Conservation (phyloP, 92 coral and sea anemone genomes). For the Meandrina meandrites region DNA sequence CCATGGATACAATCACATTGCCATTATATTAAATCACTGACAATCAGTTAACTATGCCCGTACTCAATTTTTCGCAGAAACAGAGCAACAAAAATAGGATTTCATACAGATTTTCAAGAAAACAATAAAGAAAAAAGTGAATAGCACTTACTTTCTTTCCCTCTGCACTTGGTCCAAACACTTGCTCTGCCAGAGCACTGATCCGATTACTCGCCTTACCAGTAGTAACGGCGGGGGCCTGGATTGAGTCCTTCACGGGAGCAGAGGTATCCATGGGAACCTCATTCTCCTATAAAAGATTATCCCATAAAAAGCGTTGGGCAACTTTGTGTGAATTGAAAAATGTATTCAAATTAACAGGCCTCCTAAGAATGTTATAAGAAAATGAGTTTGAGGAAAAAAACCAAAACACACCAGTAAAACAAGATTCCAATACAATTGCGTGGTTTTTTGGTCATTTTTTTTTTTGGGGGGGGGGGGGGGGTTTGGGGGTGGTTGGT, state of each 20-base stretch:
- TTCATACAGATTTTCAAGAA: not conserved
- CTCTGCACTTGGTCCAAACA: constrained; percentile 73
- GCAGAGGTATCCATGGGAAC: constrained; percentile 44
- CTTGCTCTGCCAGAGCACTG: constrained; percentile 83
- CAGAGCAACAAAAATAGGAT: not conserved
- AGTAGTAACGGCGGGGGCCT: constrained; percentile 53
- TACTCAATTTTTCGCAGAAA: no score
- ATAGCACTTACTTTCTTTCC: constrained; percentile 25
- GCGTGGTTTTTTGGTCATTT: not conserved
- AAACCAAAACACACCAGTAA: not conserved
- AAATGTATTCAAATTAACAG: not conserved
- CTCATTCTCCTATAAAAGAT: constrained; percentile 22
- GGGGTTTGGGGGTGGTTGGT: not conserved
- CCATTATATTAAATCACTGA: no score
- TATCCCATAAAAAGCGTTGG: not conserved
- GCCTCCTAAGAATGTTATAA: not conserved
- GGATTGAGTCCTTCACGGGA: not conserved
- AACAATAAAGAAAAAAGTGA: not conserved
- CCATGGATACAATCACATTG: no score
- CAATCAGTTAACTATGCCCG: no score
- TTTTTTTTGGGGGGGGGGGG: not conserved
- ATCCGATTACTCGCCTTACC: constrained; percentile 87
- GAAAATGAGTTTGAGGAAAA: not conserved
- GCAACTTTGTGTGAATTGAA: no score
- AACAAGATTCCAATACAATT: no score